Evolutionary conservation across 2,888 invertebrate species (phyloP).

Genomic region (Scaptodrosophila latifasciaeformis): DNA sequence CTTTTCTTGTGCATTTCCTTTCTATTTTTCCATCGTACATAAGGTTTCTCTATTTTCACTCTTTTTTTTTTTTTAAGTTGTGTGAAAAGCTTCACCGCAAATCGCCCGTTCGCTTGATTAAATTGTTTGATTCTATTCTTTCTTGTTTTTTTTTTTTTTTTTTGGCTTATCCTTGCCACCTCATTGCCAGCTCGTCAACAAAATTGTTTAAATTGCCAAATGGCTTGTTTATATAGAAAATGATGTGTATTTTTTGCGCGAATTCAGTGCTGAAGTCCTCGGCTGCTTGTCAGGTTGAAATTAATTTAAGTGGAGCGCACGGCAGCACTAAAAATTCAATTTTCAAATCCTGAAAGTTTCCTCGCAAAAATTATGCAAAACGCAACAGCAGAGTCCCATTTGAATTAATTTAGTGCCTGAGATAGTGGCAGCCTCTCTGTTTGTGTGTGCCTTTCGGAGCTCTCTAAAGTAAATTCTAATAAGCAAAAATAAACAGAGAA

Average conservation of each 20-base stretch:
- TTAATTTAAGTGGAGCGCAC: background rate
- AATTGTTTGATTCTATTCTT: conserved; percentile 40
- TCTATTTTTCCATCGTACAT: conserved; percentile 30
- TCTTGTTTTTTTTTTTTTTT: background rate
- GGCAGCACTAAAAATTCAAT: conserved; percentile 32
- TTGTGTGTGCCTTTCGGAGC: too few species aligned
- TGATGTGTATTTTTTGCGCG: conserved; percentile 21
- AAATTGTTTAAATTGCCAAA: conserved; percentile 44
- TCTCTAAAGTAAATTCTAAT: conserved; percentile 55
- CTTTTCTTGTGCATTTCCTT: conserved; percentile 49
- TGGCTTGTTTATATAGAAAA: conserved; percentile 29
- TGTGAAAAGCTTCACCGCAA: conserved; percentile 52
- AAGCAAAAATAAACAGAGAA: conserved; percentile 55
- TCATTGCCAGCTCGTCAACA: conserved; percentile 16
- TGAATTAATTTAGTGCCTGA: conserved; percentile 37
- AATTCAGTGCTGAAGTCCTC: too few species aligned
- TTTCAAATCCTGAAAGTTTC: conserved; percentile 25
- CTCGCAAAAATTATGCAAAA: conserved; percentile 33
- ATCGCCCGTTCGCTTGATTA: conserved; percentile 51
- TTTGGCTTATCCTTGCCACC: background rate
- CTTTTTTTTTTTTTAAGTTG: conserved; percentile 4
- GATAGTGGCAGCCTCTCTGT: background rate
- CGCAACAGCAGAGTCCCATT: conserved; percentile 19
- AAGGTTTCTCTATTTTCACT: conserved; percentile 36
- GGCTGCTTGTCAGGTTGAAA: background rate